Base-by-base conservation (phyloP, 2,113 vertebrate species). In the Oplegnathus fasciatus region DNA sequence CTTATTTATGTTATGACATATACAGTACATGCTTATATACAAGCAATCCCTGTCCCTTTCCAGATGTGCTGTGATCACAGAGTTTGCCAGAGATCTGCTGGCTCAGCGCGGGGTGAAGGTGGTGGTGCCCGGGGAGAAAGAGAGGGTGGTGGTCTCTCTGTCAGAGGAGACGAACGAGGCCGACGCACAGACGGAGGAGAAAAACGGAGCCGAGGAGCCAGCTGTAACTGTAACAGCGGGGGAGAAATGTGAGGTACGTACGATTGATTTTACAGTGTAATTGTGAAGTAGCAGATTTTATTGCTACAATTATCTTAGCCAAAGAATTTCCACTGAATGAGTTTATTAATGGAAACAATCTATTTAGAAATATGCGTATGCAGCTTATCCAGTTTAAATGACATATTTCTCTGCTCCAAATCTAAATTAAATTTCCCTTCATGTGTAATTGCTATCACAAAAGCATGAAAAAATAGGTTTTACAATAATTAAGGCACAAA, bases 31-130 rank as follows among this genome's bases (percentile, higher is more conserved):
- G 5, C 5, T 28, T 32, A 15, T 34, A 14, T 55, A 52, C 2
- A 37, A 42, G 22, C 24, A 9, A 2, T 30, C 0, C 26, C 15
- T 13, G 30, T 58, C 5, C 1, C 26, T 3, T 18, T 26, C 55
- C 93, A 99, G 98, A 61, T 98, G 97, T 87, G 97, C 98, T 0
- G 97, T 98, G 80, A 81, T 98, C 84, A 98, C 98, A 0, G 97
- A 99, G 91, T 99, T 97, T 82, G 95, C 96, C 7, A 95, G 97
- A 58, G 94, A 97, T 40, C 83, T 95, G 65, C 95, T 99, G 83
- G 89, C 83, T 55, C 90, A 95, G 61, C 97, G 95, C 65, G 97
- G 97, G 26, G 94, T 98, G 75, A 94, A 80, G 96, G 92, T 97
- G 74, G 76, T 94, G 78, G 95, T 97, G 14, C 97, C 97, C 0